Percentiles rank a stretch among this genome's conserved stretches.
Conservation (phyloP, 2,797 vertebrate species). For the Cygnus olor region DNA sequence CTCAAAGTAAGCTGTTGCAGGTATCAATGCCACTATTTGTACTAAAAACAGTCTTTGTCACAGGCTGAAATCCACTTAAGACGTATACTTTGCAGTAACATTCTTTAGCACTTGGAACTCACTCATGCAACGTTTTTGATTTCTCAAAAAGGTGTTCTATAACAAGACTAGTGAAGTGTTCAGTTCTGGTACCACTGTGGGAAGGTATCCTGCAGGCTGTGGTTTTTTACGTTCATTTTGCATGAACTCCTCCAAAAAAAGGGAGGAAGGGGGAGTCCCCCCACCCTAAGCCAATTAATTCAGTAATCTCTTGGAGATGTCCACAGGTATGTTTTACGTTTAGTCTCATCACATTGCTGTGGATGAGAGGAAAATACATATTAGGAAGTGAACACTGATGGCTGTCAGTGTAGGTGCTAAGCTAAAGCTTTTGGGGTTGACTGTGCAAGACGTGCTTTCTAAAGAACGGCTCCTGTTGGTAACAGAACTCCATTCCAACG, state of each 20-base stretch:
- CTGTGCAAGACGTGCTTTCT: background rate
- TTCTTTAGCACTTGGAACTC: background rate
- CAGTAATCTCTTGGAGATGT: background rate
- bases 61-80: background rate
- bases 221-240: background rate
- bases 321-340: background rate
- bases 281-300: too few species aligned
- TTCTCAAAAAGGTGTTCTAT: background rate
- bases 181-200: background rate
- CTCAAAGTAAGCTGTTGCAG: background rate
- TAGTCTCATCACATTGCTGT: background rate
- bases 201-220: background rate
- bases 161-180: background rate
- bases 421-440: background rate
- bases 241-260: background rate
- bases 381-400: accelerated
- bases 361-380: background rate
- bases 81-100: background rate
- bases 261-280: too few species aligned
- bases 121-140: background rate
- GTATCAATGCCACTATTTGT: background rate
- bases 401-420: background rate
- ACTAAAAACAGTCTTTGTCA: background rate
- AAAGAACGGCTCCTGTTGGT: background rate
- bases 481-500: background rate